phyloP scores from a whole-genome alignment of 1,140 invertebrate species.

The Gonatopus flavifemur region DNA sequence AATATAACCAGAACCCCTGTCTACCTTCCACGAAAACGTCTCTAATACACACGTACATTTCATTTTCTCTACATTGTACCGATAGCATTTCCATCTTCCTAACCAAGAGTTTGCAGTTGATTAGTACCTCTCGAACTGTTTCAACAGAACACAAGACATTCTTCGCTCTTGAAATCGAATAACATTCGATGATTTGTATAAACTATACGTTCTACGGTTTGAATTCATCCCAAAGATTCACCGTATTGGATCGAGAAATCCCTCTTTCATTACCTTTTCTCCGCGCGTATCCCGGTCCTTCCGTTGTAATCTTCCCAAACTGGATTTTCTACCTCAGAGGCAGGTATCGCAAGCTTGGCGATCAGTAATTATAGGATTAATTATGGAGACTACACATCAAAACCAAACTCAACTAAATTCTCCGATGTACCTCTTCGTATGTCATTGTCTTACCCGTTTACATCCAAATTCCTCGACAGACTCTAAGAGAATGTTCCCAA shows the following conservation, averaged over 20 bases:
- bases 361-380: conserved; percentile 50
- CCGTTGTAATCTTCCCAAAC: conserved; percentile 30
- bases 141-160: too few species aligned
- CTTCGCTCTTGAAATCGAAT: too few species aligned
- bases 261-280: neutral
- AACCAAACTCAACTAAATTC: too few species aligned
- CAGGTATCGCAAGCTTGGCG: conserved; percentile 22
- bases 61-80: conserved; percentile 35
- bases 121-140: conserved; percentile 47
- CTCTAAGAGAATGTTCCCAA: too few species aligned
- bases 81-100: conserved; percentile 50
- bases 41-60: too few species aligned
- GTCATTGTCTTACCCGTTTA: too few species aligned
- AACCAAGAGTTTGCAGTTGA: conserved; percentile 48
- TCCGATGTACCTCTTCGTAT: too few species aligned
- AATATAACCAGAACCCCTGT: conserved; percentile 50
- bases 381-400: conserved; percentile 35
- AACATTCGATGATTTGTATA: too few species aligned
- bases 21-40: too few species aligned
- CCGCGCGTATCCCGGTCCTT: conserved; percentile 17
- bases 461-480: too few species aligned
- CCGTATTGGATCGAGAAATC: too few species aligned
- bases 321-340: conserved; percentile 24
- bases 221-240: neutral
- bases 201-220: conserved; percentile 10